Evolutionary conservation across 2,797 vertebrate genomes (phyloP), one percentile per base, ranked within the genome.

Genomic region (Sebastes alutus): DNA sequence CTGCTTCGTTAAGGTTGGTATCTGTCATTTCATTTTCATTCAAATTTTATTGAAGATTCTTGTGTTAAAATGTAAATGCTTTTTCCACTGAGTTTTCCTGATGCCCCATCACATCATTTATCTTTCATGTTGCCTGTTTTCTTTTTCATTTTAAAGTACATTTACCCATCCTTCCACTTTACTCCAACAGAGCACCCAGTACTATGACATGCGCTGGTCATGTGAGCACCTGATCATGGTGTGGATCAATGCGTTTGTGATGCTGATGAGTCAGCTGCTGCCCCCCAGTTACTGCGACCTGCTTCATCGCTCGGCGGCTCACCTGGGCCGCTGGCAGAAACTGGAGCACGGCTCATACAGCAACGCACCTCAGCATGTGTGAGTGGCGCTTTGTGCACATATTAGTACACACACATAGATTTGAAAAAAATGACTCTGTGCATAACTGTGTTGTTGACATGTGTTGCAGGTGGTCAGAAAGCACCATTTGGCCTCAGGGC

Each of bases 131-230:
- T 32, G 20, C 46, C 20, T 22, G 16, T 8, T 29, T 13, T 38
- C 29, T 18, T 23, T 0, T 49, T 33, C 13, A 23, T 55, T 5
- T 25, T 3, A 16, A n/a, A n/a, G 18, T 42, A 30, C 9, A 46
- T 30, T 29, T 1, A 23, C 2, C 35, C 10, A 4, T 46, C 18
- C 4, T 59, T 46, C 38, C 32, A 11, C 22, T 46, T 23, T 23
- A 12, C 59, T 18, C 23, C 42, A 12, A 62, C 94, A 99, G 99
- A 99, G 98, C 91, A 99, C 99, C 1, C 99, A 99, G 95, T 99
- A 99, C 96, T 99, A 99, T 3, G 99, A 99, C 95, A 99, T 99
- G 99, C 98, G 98, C 85, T 99, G 99, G 99, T 99, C 99, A 22
- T 99, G 99, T 25, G 99, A 99, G 92, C 99, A 99, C 87, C 96